Evolutionary conservation across 2,113 vertebrate species (phyloP).

Genomic region (Typhlomys cinereus): DNA sequence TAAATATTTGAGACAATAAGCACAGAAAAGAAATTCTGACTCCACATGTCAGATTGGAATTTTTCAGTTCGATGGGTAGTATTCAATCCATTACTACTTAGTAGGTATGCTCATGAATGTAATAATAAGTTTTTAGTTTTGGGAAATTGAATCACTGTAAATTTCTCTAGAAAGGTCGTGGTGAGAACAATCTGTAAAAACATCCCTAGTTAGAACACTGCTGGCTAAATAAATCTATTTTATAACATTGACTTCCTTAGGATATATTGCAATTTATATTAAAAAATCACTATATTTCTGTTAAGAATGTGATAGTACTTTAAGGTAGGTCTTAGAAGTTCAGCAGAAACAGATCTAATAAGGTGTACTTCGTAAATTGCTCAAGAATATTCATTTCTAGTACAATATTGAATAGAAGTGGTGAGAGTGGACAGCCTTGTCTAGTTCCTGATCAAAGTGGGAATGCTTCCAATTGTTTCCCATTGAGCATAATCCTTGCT

Average conservation of each 20-base stretch:
- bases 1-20: not conserved
- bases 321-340: not conserved
- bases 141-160: constrained; percentile 19
- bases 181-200: not conserved
- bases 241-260: not conserved
- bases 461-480: too few species aligned
- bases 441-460: too few species aligned
- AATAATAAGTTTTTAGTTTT: not conserved
- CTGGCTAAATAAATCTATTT: not conserved
- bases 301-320: not conserved
- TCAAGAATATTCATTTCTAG: constrained; percentile 26
- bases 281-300: not conserved
- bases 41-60: not conserved
- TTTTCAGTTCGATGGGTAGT: not conserved
- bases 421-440: too few species aligned
- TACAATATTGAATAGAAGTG: too few species aligned
- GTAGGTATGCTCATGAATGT: not conserved
- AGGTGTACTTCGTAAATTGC: not conserved
- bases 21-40: constrained; percentile 6
- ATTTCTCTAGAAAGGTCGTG: not conserved
- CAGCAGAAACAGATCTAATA: not conserved
- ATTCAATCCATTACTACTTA: not conserved
- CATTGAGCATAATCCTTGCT: too few species aligned
- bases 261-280: not conserved
- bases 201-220: not conserved